phyloP scores from a whole-genome alignment of 2,113 vertebrate genomes.

The Pseudolaguvia tuberculata region DNA sequence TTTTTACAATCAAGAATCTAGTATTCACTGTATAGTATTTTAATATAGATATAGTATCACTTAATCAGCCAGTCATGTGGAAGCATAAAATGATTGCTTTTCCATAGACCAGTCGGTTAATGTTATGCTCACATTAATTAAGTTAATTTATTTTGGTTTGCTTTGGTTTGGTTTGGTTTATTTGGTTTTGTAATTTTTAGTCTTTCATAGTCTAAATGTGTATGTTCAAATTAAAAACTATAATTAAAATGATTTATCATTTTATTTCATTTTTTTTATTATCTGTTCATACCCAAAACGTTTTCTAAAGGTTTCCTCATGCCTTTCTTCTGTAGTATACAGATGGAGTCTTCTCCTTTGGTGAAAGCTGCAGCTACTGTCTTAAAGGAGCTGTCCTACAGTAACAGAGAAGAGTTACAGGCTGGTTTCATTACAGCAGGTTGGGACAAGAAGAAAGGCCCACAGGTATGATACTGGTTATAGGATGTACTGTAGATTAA shows the following conservation, averaged over 20 bases:
- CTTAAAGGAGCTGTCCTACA: conserved; percentile 64
- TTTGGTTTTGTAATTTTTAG: too few relatives aligned
- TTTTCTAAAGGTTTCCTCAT: not conserved
- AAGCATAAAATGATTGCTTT: too few relatives aligned
- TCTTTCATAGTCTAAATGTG: too few relatives aligned
- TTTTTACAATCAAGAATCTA: not conserved
- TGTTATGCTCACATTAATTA: too few relatives aligned
- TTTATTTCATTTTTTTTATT: not conserved
- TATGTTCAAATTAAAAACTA: too few relatives aligned
- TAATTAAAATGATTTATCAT: not conserved
- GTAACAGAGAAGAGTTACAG: conserved; percentile 64
- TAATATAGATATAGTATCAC: not conserved
- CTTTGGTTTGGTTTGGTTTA: too few relatives aligned
- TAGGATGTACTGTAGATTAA: not conserved
- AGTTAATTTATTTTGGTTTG: too few relatives aligned
- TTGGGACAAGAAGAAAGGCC: conserved; percentile 67
- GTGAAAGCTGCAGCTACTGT: conserved; percentile 66
- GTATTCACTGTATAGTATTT: not conserved
- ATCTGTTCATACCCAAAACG: not conserved
- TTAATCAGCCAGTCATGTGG: not conserved
- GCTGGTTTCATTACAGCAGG: conserved; percentile 71
- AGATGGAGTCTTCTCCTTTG: conserved; percentile 64
- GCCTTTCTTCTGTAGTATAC: conserved; percentile 53
- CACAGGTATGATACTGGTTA: conserved; percentile 58
- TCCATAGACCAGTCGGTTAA: too few relatives aligned